Percentiles rank a stretch among this genome's conserved stretches.
phyloP scores from a whole-genome alignment of 2,113 vertebrate species.

The Pterocles orientalis region DNA sequence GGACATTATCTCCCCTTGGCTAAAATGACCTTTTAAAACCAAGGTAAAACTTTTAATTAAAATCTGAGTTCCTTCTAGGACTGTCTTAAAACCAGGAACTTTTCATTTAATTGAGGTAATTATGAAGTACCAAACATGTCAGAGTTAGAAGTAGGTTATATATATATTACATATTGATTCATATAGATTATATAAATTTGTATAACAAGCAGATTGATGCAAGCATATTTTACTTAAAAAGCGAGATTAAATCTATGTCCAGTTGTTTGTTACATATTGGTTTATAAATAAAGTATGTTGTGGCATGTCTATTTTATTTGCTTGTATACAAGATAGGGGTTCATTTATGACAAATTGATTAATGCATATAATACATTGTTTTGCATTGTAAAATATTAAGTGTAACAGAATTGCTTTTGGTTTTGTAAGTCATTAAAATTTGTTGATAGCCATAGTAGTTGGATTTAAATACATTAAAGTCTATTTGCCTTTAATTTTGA shows the following conservation, averaged over 20 bases:
- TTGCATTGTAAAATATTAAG: constrained; percentile 28
- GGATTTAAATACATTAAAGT: constrained; percentile 28
- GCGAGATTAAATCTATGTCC: neutral
- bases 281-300: constrained; percentile 38
- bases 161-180: neutral
- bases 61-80: constrained; percentile 54
- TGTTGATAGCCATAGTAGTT: constrained; percentile 8
- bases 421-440: constrained; percentile 50
- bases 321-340: neutral
- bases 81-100: constrained; percentile 34
- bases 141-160: neutral
- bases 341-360: constrained; percentile 57
- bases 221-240: constrained; percentile 30
- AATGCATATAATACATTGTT: constrained; percentile 37
- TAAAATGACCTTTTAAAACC: constrained; percentile 72
- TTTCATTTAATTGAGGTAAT: constrained; percentile 38
- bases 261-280: constrained; percentile 20
- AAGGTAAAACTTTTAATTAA: constrained; percentile 75
- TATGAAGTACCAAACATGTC: constrained; percentile 23
- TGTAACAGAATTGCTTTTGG: constrained; percentile 7
- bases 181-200: constrained; percentile 2
- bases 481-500: constrained; percentile 10
- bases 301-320: constrained; percentile 10
- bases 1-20: constrained; percentile 70
- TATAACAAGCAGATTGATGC: constrained; percentile 4